phyloP scores from a whole-genome alignment of 2,113 vertebrate genomes.

The Lepus europaeus region DNA sequence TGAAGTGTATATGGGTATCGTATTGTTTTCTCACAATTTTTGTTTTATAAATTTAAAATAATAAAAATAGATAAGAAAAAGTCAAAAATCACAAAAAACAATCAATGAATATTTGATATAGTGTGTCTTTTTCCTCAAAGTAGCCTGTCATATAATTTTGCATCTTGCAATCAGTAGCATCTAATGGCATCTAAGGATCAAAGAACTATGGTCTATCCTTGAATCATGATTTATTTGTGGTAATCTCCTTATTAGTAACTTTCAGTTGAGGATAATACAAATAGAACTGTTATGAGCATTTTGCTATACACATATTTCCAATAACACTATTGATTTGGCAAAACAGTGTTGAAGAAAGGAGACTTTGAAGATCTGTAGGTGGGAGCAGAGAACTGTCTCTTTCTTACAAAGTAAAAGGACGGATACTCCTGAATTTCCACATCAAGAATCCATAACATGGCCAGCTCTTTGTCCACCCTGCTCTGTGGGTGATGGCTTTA shows the following conservation, averaged over 20 bases:
- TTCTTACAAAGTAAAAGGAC: background rate
- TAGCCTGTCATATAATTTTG: background rate
- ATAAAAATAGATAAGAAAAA: too few relatives aligned
- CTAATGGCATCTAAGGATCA: background rate
- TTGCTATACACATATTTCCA: background rate
- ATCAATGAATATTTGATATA: background rate
- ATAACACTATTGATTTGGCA: background rate
- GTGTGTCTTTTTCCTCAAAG: background rate
- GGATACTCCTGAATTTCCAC: conserved; percentile 10
- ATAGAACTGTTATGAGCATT: background rate
- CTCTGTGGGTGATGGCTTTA: conserved; percentile 17
- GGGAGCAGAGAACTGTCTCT: background rate
- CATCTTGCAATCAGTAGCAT: background rate
- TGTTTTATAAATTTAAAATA: too few relatives aligned
- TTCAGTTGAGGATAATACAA: background rate
- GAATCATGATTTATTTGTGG: background rate
- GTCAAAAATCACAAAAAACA: background rate
- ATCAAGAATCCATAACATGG: background rate
- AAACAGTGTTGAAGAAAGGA: conserved; percentile 1
- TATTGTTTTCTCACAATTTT: too few relatives aligned
- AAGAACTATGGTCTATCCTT: background rate
- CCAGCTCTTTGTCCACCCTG: background rate
- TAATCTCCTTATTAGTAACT: background rate
- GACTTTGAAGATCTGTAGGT: background rate
- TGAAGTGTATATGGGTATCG: too few relatives aligned